Conservation (phyloP, 2,888 invertebrate species). For the Melitaea athalia region DNA sequence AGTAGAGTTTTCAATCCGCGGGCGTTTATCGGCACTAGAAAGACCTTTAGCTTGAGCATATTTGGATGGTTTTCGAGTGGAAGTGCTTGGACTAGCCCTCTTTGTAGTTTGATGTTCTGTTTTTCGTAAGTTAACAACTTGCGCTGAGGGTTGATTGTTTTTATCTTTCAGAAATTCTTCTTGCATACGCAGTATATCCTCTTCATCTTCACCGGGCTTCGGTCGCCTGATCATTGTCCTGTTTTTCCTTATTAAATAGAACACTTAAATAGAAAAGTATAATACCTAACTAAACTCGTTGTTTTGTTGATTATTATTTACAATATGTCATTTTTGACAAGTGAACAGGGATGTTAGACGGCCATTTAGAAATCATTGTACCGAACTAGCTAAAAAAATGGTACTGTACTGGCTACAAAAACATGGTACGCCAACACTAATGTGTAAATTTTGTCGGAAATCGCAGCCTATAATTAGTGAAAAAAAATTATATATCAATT, state of each 20-base stretch:
- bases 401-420: no score
- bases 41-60: slow-evolving; percentile 71
- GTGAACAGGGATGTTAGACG: no score
- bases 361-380: no score
- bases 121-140: slow-evolving; percentile 74
- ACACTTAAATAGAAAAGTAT: neutral
- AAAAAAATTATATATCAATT: no score
- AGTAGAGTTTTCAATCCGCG: slow-evolving; percentile 50
- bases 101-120: slow-evolving; percentile 53
- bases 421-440: no score
- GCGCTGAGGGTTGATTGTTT: slow-evolving; percentile 83
- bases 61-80: slow-evolving; percentile 64
- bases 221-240: slow-evolving; percentile 84
- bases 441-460: no score
- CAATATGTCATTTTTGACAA: no score
- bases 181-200: slow-evolving; percentile 88
- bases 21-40: slow-evolving; percentile 67
- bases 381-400: no score
- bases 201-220: slow-evolving; percentile 86
- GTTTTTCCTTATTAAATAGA: neutral
- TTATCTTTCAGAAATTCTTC: slow-evolving; percentile 85
- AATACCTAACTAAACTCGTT: neutral
- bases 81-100: slow-evolving; percentile 44
- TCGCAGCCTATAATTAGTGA: no score
- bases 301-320: neutral